Base-by-base conservation (phyloP, 2,113 vertebrate species). In the Spilogale gracilis region DNA sequence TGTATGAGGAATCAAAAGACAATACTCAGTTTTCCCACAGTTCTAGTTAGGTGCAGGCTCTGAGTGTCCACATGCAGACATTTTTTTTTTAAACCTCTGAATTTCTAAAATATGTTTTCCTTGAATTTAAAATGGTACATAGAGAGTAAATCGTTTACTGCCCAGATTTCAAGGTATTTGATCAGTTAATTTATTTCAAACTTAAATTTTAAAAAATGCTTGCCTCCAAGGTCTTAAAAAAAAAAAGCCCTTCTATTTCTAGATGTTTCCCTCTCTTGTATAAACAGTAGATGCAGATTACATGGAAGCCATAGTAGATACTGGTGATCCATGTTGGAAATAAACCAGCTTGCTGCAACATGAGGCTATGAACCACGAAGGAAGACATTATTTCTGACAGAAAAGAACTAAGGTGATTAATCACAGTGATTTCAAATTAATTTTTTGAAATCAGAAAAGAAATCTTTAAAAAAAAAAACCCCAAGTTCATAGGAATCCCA, bases 21-120 rank as follows among this genome's bases (percentile, higher is more conserved):
- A 94, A 71, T 67, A 9, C 16, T 95, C 14, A 2, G 17, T 74
- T 60, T 96, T 58, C 85, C 81, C 50, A 60, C 2, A 85, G 9
- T 58, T 91, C 60, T 73, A 20, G 48, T 21, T 5, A 76, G 17
- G 18, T 45, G 6, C 25, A 94, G 27, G 27, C 9, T 20, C 69
- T 52, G 38, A 48, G 9, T 32, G 12, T 23, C 45, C 25, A 73
- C 9, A 58, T 23, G 45, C 25, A 25, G 18, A 69, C 11, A 45
- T 32, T 4, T n/a, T 81, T 38, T 38, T 81, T 95, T 48, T 60
- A 38, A 74, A 81, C 38, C 54, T 45, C 60, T 30, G 45, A 74
- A 83, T 93, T 88, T 94, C 67, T 94, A 91, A 95, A 92, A 79
- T 73, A 69, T 38, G 79, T n/a, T 85, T 93, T 93, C 58, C 30